These are phyloP conservation scores for Zophobas morio DNA, from an alignment of 1,140 invertebrate species.

Conservation along the genomic window DNA sequence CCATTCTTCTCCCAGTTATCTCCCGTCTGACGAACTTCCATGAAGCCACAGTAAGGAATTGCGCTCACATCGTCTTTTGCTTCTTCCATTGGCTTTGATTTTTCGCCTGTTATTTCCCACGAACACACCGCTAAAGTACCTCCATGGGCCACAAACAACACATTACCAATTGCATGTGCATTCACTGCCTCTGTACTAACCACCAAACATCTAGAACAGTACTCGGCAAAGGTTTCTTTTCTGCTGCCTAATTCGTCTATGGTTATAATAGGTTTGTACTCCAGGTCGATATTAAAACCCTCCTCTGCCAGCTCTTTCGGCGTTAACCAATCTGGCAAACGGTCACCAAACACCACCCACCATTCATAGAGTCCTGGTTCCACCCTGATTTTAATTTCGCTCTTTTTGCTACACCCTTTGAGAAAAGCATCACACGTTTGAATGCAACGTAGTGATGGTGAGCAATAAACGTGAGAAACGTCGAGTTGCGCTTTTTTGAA, in stretches of 20 bases:
- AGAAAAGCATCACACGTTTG: constrained; percentile 86
- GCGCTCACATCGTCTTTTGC: too few species aligned
- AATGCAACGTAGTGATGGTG: constrained; percentile 91
- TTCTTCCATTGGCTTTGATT: too few species aligned
- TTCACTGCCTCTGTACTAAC: constrained; percentile 68
- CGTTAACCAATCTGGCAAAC: constrained; percentile 86
- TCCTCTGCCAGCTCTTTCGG: constrained; percentile 78
- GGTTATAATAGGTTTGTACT: constrained; percentile 78
- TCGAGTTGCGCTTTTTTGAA: constrained; percentile 77
- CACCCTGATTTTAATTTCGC: constrained; percentile 62
- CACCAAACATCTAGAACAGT: constrained; percentile 78
- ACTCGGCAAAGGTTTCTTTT: constrained; percentile 80
- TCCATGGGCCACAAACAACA: constrained; percentile 78
- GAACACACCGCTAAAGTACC: constrained; percentile 88
- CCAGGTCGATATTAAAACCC: constrained; percentile 83
- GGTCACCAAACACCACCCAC: constrained; percentile 90
- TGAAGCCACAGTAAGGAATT: too few species aligned
- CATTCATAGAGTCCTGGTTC: constrained; percentile 96
- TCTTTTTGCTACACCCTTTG: constrained; percentile 68
- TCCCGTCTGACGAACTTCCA: too few species aligned
- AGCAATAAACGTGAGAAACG: constrained; percentile 85
- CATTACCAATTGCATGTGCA: constrained; percentile 58
- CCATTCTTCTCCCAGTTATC: too few species aligned
- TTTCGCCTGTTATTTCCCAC: constrained; percentile 68
- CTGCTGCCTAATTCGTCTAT: constrained; percentile 71